These are phyloP conservation scores for Gasteruption jaculator DNA, from an alignment of 2,888 invertebrate genomes.

Conservation along the genomic window DNA sequence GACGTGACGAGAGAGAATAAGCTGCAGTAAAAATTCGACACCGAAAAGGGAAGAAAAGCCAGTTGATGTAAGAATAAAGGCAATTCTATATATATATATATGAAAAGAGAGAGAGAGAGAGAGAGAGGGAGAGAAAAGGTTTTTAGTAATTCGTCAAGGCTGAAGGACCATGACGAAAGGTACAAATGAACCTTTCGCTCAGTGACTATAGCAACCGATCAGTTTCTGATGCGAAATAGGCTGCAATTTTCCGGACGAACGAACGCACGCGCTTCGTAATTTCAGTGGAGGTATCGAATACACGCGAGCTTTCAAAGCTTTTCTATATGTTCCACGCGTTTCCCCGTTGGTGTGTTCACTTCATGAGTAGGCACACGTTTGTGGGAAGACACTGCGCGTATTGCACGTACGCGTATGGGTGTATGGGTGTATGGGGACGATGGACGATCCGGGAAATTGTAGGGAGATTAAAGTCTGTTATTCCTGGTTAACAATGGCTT, in stretches of 20 bases:
- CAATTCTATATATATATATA: background rate
- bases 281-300: no score
- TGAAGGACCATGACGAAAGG: constrained; percentile 29
- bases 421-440: constrained; percentile 17
- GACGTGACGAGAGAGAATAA: no score
- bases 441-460: constrained; percentile 32
- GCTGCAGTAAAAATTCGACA: no score
- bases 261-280: constrained; percentile 27
- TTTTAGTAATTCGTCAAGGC: constrained; percentile 36
- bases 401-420: background rate
- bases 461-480: constrained; percentile 37
- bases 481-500: constrained; percentile 36
- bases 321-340: background rate
- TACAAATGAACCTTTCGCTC: constrained; percentile 19
- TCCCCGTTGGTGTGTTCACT: no score
- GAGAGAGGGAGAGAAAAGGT: constrained; percentile 16
- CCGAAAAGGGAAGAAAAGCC: no score
- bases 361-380: background rate
- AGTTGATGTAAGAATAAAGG: background rate
- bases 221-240: constrained; percentile 36
- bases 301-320: constrained; percentile 12
- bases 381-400: background rate
- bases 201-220: no score
- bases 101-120: constrained; percentile 5
- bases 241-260: constrained; percentile 44